Conservation (phyloP, 1,140 invertebrate genomes). For the Brachionus manjavacas region DNA sequence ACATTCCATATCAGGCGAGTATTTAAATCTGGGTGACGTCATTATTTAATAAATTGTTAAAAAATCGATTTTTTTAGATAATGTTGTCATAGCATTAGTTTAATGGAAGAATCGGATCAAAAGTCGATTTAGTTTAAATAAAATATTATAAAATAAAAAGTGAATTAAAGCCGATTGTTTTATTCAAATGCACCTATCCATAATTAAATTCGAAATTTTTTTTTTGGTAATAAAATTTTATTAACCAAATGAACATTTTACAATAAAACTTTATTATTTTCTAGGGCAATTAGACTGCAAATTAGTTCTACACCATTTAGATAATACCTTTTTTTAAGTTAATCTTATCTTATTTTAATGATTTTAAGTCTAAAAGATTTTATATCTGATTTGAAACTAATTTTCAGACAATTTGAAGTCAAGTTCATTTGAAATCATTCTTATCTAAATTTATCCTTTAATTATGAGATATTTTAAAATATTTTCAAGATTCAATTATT, state of each 20-base stretch:
- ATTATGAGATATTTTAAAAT: not conserved
- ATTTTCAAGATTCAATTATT: not conserved
- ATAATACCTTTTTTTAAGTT: not conserved
- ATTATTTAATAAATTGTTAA: not conserved
- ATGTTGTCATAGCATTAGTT: conserved; percentile 7
- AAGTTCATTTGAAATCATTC: not conserved
- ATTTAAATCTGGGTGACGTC: not conserved
- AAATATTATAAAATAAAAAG: not conserved
- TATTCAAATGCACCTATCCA: not conserved
- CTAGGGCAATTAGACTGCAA: not conserved
- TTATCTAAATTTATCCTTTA: not conserved
- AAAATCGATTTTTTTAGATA: not conserved
- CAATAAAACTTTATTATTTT: not conserved
- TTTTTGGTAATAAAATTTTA: not conserved
- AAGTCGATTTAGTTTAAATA: no score
- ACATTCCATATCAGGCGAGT: not conserved
- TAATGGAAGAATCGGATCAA: not conserved
- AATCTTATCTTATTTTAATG: not conserved
- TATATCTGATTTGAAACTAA: not conserved
- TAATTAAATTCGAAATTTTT: not conserved
- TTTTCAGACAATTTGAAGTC: not conserved
- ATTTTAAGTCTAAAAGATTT: not conserved
- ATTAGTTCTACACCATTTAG: not conserved
- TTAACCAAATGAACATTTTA: not conserved
- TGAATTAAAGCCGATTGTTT: not conserved